A percentile compares a stretch with the other conserved stretches of the same genome.
phyloP scores from a whole-genome alignment of 2,888 invertebrate species.

The Panzeria rudis region DNA sequence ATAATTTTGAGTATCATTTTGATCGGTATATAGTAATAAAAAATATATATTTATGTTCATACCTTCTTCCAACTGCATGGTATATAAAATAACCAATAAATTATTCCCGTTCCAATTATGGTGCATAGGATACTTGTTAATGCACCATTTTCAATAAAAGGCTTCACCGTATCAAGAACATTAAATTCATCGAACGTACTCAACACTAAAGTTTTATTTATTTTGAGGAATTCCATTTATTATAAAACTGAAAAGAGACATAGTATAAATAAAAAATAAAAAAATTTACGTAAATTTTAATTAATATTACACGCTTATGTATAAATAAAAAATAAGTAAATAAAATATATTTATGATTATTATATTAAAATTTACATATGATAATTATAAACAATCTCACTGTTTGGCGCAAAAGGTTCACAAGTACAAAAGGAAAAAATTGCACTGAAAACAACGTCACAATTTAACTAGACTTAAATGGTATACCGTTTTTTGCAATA shows the following conservation, averaged over 20 bases:
- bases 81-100: conserved; percentile 77
- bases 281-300: too few species aligned
- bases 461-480: too few species aligned
- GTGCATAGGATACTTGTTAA: neutral
- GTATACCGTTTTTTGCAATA: too few species aligned
- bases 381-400: too few species aligned
- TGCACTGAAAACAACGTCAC: too few species aligned
- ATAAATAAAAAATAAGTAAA: neutral
- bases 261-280: neutral
- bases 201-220: conserved; percentile 11
- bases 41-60: conserved; percentile 24
- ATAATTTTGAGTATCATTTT: too few species aligned
- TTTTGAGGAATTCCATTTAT: conserved; percentile 17
- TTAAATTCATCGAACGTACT: neutral
- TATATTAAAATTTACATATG: too few species aligned
- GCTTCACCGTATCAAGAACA: neutral
- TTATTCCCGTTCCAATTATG: conserved; percentile 21
- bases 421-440: too few species aligned
- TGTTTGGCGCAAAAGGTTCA: too few species aligned
- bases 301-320: too few species aligned
- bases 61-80: conserved; percentile 78
- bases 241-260: neutral
- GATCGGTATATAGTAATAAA: too few species aligned
- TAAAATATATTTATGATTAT: too few species aligned
- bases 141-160: neutral